Evolutionary conservation across 2,888 invertebrate species (phyloP).

Genomic region (Lucinisca nassula): DNA sequence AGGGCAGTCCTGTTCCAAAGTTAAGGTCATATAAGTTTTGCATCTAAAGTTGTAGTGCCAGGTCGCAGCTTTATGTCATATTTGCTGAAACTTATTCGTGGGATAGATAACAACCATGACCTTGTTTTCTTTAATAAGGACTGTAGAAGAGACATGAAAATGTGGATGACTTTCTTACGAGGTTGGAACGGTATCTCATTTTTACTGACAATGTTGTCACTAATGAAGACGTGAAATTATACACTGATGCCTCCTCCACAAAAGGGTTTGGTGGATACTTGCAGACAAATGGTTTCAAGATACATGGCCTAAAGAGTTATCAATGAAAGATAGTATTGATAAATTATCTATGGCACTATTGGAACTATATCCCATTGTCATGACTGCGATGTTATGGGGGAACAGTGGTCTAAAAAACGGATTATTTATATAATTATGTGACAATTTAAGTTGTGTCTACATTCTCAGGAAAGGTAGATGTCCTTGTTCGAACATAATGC

Average conservation of each 20-base stretch:
- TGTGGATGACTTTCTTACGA: neutral
- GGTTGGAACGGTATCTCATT: neutral
- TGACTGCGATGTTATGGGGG: neutral
- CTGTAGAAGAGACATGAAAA: conserved; percentile 1
- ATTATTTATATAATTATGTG: neutral
- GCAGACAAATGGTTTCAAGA: neutral
- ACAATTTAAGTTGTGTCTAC: neutral
- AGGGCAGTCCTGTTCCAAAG: neutral
- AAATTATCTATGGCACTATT: neutral
- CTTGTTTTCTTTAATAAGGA: neutral
- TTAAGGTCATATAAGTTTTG: neutral
- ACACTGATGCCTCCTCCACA: neutral
- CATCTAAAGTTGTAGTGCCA: neutral
- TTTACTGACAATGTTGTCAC: neutral
- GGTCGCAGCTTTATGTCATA: neutral
- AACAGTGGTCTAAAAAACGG: neutral
- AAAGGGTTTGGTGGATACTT: neutral
- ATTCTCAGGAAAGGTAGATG: neutral
- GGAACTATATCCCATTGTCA: neutral
- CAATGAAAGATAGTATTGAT: neutral
- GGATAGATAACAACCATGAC: neutral
- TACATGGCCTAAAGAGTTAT: neutral
- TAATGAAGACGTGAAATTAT: neutral
- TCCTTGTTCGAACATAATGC: neutral
- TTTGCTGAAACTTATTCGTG: neutral